Evolutionary conservation across 2,888 invertebrate species (phyloP), one percentile per base, ranked within the genome.

Genomic region (Mantis religiosa): DNA sequence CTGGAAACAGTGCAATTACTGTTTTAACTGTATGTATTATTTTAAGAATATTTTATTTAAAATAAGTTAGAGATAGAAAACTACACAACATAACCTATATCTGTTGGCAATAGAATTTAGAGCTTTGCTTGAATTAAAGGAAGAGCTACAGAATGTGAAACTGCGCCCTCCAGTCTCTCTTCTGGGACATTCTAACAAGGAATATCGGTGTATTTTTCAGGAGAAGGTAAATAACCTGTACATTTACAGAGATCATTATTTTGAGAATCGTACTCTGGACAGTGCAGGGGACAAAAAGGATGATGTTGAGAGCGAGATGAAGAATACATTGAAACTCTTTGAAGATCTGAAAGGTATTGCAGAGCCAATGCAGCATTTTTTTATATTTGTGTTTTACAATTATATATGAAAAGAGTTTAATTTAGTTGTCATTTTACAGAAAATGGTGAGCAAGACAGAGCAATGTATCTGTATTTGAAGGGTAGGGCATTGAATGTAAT

Each of bases 401-500:
- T 89, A 90, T 90, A 90, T 83, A n/a, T 84, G 47, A 41, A 47
- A 85, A 86, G 9, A 85, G 47, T n/a, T 84, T 30, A 14, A 82
- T 71, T 71, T 20, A 71, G 54, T 15, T 15, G 4, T 71, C 20
- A 71, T 84, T 30, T 71, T 84, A 14, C 85, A 89, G 89, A 86
- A 54, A 28, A 83, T 85, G 89, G 83, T 25, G 86, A 86, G 87
- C 87, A 93, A 84, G 92, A 89, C 20, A 91, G 94, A 90, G 96
- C 95, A 7, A 94, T 94, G 90, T 97, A 95, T 93, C 95, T 96
- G 85, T 97, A 96, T 92, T 93, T 97, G 91, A 96, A 96, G 92
- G 98, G 98, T 0, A 94, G 95, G 91, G 95, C 96, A 30, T 94
- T 97, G 91, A 98, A 98, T 93, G 95, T 97, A 1, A 93, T 94